A percentile compares a stretch with the other conserved stretches of the same genome.
phyloP scores from a whole-genome alignment of 2,113 vertebrate genomes.

The Barbus barbus region DNA sequence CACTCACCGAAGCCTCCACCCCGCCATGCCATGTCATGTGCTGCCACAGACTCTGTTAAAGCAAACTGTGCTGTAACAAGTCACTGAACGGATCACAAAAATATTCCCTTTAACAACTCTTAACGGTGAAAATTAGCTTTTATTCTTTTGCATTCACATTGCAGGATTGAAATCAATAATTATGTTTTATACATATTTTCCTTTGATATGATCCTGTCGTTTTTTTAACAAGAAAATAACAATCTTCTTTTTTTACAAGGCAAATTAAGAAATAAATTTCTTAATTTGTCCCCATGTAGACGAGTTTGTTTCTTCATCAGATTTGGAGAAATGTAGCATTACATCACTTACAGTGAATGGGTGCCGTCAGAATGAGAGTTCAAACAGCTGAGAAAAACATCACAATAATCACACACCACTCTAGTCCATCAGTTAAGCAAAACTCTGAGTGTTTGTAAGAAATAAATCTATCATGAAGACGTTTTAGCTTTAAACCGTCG shows the following conservation, averaged over 20 bases:
- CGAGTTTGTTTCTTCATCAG: no score
- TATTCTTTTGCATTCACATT: background rate
- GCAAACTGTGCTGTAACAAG: slow-evolving; percentile 5
- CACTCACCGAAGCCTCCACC: background rate
- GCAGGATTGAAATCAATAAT: background rate
- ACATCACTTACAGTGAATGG: no score
- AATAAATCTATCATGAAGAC: no score
- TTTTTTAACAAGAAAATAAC: background rate
- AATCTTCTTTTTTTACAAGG: background rate
- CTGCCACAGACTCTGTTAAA: slow-evolving; percentile 2
- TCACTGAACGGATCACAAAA: background rate
- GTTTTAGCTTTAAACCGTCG: no score
- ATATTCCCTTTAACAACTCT: slow-evolving; percentile 12
- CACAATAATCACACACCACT: no score
- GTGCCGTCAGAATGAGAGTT: no score
- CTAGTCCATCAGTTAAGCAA: no score
- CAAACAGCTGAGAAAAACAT: no score
- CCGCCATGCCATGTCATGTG: background rate
- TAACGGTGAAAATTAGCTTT: background rate
- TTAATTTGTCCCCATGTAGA: no score
- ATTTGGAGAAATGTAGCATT: no score
- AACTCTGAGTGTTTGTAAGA: no score
- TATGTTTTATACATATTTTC: background rate
- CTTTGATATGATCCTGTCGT: background rate
- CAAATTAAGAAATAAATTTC: no score